Evolutionary conservation across 2,888 invertebrate genomes (phyloP).

Genomic region (Epicampocera succincta): DNA sequence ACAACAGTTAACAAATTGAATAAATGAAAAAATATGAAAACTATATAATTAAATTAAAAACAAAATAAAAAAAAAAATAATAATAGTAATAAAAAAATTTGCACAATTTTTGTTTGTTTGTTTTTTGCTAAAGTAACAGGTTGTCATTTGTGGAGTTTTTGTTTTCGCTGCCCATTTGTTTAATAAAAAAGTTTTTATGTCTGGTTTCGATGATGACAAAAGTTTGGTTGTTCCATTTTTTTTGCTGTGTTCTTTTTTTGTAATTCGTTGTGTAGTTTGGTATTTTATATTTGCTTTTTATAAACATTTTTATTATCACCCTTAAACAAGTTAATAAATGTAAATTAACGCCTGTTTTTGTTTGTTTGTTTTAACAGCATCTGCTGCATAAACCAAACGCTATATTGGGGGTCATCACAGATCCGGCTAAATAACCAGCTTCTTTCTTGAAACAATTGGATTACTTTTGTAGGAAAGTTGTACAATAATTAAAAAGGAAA

Average conservation of each 20-base stretch:
- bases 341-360: slow-evolving; percentile 75
- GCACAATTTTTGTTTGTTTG: slow-evolving; percentile 9
- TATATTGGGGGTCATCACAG: slow-evolving; percentile 21
- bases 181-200: slow-evolving; percentile 54
- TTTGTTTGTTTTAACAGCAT: slow-evolving; percentile 41
- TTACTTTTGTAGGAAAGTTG: too few species aligned
- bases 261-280: slow-evolving; percentile 6
- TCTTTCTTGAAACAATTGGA: too few species aligned
- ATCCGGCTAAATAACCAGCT: too few species aligned
- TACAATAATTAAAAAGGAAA: too few species aligned
- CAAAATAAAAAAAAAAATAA: slow-evolving; percentile 45
- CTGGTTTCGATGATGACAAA: slow-evolving; percentile 54
- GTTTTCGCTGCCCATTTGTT: background rate
- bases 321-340: slow-evolving; percentile 77
- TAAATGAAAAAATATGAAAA: slow-evolving; percentile 26
- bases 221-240: slow-evolving; percentile 33
- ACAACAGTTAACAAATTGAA: background rate
- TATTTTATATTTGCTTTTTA: slow-evolving; percentile 52
- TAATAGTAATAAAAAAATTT: slow-evolving; percentile 36
- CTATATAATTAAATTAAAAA: slow-evolving; percentile 28
- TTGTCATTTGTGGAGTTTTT: slow-evolving; percentile 23
- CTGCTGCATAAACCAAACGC: slow-evolving; percentile 53
- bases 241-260: slow-evolving; percentile 4
- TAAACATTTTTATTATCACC: slow-evolving; percentile 65
- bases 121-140: slow-evolving; percentile 54